Percentiles rank a stretch among this genome's conserved stretches.
phyloP scores from a whole-genome alignment of 1,140 invertebrate species.

The Maconellicoccus hirsutus region DNA sequence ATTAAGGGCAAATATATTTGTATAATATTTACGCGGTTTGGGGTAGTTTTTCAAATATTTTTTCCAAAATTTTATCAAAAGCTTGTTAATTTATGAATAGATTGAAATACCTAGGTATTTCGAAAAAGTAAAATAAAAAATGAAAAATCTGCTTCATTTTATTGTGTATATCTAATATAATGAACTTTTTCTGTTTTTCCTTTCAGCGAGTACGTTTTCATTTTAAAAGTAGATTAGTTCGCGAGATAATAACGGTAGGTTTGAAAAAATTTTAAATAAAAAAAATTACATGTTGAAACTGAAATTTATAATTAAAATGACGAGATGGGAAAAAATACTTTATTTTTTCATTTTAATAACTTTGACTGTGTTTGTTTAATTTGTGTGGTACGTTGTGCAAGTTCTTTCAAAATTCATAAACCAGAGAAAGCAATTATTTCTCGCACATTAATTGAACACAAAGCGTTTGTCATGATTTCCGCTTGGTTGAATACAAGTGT shows the following conservation, averaged over 20 bases:
- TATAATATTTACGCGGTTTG: no score
- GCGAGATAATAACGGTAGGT: background rate
- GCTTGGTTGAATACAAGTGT: background rate
- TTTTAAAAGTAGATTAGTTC: no score
- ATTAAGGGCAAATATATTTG: no score
- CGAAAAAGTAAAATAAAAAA: no score
- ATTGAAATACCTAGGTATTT: no score
- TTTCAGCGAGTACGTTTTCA: no score
- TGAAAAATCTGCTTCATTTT: no score
- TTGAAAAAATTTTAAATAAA: background rate
- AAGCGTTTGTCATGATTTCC: slow-evolving; percentile 8
- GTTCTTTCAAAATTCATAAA: slow-evolving; percentile 10
- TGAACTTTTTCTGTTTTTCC: no score
- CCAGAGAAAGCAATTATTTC: background rate
- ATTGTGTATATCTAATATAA: no score
- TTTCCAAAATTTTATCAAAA: no score
- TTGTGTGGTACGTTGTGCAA: background rate
- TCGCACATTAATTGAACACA: slow-evolving; percentile 8
- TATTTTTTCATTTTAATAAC: background rate
- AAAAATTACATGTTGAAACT: background rate
- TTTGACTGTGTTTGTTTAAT: background rate
- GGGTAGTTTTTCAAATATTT: no score
- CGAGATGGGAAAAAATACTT: background rate
- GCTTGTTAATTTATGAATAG: no score
- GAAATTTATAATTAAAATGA: slow-evolving; percentile 1